Conservation (phyloP, 2,888 invertebrate species). For the Ferdinandea cuprea region DNA sequence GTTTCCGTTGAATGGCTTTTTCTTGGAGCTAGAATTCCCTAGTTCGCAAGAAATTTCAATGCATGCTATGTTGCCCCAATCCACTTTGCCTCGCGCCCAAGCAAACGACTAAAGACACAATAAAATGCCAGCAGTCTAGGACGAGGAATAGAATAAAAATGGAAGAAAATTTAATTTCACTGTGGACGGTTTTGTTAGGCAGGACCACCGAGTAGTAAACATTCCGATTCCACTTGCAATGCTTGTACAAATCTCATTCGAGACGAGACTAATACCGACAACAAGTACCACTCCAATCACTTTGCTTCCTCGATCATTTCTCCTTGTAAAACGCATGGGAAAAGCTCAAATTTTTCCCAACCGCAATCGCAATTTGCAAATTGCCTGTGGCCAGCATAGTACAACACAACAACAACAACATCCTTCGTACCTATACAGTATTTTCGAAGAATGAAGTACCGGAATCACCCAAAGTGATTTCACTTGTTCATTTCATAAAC, state of each 20-base stretch:
- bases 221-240: not conserved
- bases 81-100: too few relatives aligned
- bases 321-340: conserved; percentile 9
- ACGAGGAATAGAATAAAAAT: too few relatives aligned
- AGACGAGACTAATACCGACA: conserved; percentile 10
- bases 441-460: conserved; percentile 10
- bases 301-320: conserved; percentile 52
- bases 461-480: conserved; percentile 56
- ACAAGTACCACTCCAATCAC: conserved; percentile 56
- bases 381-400: conserved; percentile 53
- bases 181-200: not conserved
- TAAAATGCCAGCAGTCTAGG: not conserved
- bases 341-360: conserved; percentile 27
- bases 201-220: not conserved
- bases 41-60: too few relatives aligned
- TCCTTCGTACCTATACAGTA: conserved; percentile 2
- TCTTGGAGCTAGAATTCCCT: too few relatives aligned
- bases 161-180: conserved; percentile 33
- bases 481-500: conserved; percentile 58
- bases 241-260: conserved; percentile 11
- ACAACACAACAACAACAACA: too few relatives aligned
- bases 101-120: too few relatives aligned
- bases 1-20: too few relatives aligned
- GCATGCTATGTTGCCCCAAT: too few relatives aligned
- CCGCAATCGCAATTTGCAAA: conserved; percentile 61